Conservation (phyloP, 1,140 invertebrate species). For the Probaryconus sp. region DNA sequence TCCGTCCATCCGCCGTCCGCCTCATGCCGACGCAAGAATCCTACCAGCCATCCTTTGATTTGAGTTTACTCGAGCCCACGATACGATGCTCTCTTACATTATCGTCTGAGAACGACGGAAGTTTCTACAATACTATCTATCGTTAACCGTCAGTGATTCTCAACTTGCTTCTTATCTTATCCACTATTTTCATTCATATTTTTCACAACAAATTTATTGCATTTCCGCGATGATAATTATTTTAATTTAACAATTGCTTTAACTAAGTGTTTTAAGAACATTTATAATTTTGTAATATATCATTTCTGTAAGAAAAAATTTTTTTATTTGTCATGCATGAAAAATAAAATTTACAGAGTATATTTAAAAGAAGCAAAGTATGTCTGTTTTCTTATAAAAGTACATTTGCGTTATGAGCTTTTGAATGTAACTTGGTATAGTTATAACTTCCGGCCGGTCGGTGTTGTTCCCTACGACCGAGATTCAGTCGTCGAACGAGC, state of each 20-base stretch:
- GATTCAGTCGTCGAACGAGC: conserved; percentile 50
- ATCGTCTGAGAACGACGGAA: conserved; percentile 67
- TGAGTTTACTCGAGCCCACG: conserved; percentile 67
- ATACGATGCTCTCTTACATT: conserved; percentile 67
- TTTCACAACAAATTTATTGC: no score
- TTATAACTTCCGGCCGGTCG: conserved; percentile 60
- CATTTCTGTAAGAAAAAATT: no score
- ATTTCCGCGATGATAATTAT: no score
- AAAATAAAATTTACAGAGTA: background rate
- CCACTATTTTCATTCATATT: no score
- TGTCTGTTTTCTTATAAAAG: conserved; percentile 8
- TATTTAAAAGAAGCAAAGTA: conserved; percentile 5
- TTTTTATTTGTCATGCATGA: no score
- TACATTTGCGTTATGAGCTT: conserved; percentile 21
- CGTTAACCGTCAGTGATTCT: conserved; percentile 55
- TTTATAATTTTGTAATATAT: no score
- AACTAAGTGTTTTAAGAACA: no score
- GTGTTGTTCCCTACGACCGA: conserved; percentile 35
- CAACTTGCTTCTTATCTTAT: conserved; percentile 36
- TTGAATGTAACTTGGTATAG: conserved; percentile 37
- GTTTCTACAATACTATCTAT: conserved; percentile 72
- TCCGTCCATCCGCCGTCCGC: conserved; percentile 64
- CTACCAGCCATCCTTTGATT: conserved; percentile 68
- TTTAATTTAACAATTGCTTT: no score
- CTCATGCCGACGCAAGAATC: conserved; percentile 68